A percentile compares a stretch with the other conserved stretches of the same genome.
phyloP scores from a whole-genome alignment of 2,888 invertebrate genomes.

The Agrochola lychnidis region DNA sequence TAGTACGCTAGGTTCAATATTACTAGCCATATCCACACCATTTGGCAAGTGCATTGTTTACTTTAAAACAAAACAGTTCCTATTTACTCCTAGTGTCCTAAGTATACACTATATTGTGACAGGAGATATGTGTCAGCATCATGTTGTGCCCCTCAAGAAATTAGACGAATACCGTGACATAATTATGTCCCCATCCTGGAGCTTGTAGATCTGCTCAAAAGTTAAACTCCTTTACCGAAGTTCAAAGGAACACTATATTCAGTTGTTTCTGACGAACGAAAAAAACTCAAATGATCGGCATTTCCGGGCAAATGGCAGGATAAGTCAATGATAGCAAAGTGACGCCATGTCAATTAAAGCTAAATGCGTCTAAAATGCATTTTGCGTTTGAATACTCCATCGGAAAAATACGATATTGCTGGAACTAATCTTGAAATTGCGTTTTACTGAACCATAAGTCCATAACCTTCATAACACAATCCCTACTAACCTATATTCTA shows the following conservation, averaged over 20 bases:
- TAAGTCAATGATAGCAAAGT: neutral
- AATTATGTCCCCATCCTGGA: too few species aligned
- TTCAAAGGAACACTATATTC: neutral
- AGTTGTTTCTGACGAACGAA: neutral
- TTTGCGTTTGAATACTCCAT: neutral
- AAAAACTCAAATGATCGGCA: constrained; percentile 1
- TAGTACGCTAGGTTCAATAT: constrained; percentile 23
- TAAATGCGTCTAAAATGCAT: neutral
- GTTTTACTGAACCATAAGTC: constrained; percentile 1
- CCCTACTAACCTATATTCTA: constrained; percentile 28
- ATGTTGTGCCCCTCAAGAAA: neutral
- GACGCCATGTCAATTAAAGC: neutral
- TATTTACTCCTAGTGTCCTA: constrained; percentile 30
- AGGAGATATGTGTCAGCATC: neutral
- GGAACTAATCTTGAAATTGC: neutral
- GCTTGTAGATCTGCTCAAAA: neutral
- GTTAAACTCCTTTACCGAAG: neutral
- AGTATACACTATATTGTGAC: constrained; percentile 2
- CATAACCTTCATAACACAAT: neutral
- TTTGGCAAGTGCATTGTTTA: constrained; percentile 32
- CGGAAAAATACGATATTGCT: neutral
- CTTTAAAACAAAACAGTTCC: constrained; percentile 13
- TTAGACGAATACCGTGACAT: neutral
- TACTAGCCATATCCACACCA: neutral
- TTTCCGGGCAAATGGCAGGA: neutral